phyloP scores from a whole-genome alignment of 1,140 invertebrate species.

The Apis dorsata region DNA sequence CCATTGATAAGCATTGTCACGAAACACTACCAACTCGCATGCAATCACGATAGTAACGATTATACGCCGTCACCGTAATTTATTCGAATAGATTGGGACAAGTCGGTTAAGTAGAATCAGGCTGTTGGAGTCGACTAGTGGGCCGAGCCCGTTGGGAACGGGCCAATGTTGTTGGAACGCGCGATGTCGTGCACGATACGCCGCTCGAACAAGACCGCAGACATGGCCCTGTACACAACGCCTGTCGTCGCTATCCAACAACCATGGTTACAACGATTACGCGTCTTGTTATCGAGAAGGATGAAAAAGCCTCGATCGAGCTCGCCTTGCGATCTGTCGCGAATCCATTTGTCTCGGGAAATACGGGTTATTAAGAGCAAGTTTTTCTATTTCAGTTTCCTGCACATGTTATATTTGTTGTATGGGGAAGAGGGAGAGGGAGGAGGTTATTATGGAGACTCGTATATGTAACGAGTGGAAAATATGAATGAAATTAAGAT shows the following conservation, averaged over 20 bases:
- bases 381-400: too few relatives aligned
- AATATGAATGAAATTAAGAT: too few relatives aligned
- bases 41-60: not conserved
- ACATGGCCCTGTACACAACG: not conserved
- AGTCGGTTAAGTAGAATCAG: conserved; percentile 29
- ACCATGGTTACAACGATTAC: conserved; percentile 14
- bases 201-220: conserved; percentile 21
- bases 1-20: not conserved
- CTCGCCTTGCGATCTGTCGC: not conserved
- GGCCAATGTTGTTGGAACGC: conserved; percentile 20
- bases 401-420: too few relatives aligned
- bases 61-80: not conserved
- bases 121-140: not conserved
- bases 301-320: not conserved
- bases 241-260: not conserved
- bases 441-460: too few relatives aligned
- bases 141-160: conserved; percentile 8
- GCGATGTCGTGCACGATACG: conserved; percentile 28
- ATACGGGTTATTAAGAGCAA: too few relatives aligned
- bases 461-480: too few relatives aligned
- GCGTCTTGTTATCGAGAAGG: not conserved
- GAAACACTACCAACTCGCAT: too few relatives aligned
- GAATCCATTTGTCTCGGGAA: too few relatives aligned
- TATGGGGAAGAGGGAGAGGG: too few relatives aligned
- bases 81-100: conserved; percentile 26